phyloP scores from a whole-genome alignment of 1,140 invertebrate genomes.

The Pseudachorutes palmiensis region DNA sequence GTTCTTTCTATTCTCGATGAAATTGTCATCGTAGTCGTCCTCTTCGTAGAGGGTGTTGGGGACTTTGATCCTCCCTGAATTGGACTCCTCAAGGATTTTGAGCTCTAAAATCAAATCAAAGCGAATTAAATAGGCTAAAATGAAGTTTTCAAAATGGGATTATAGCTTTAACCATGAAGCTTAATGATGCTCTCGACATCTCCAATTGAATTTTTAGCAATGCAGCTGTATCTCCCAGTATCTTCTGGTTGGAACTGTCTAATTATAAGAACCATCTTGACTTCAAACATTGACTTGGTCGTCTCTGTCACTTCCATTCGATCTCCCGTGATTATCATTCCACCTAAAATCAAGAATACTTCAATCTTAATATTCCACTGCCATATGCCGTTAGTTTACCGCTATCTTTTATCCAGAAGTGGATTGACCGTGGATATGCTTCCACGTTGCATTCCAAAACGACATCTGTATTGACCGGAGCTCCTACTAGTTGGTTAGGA shows the following conservation, averaged over 20 bases:
- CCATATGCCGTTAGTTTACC: slow-evolving; percentile 17
- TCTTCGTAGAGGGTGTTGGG: background rate
- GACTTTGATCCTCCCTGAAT: background rate
- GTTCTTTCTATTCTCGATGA: background rate
- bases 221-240: slow-evolving; percentile 57
- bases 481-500: slow-evolving; percentile 77
- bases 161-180: slow-evolving; percentile 57
- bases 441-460: slow-evolving; percentile 81
- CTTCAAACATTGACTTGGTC: slow-evolving; percentile 66
- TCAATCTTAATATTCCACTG: background rate
- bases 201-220: slow-evolving; percentile 83
- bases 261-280: slow-evolving; percentile 73
- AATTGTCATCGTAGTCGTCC: background rate
- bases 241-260: slow-evolving; percentile 66
- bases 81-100: background rate
- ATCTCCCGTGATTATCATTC: slow-evolving; percentile 70
- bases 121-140: no score
- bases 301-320: slow-evolving; percentile 71
- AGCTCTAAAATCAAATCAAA: background rate
- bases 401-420: slow-evolving; percentile 36
- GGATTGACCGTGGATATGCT: slow-evolving; percentile 56
- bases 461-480: slow-evolving; percentile 75
- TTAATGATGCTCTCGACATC: slow-evolving; percentile 80
- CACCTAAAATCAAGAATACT: slow-evolving; percentile 46
- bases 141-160: slow-evolving; percentile 5